Base-by-base conservation (phyloP, 37 sponge, comb jelly and placozoan genomes). In the Aphrocallistes beatrix region DNA sequence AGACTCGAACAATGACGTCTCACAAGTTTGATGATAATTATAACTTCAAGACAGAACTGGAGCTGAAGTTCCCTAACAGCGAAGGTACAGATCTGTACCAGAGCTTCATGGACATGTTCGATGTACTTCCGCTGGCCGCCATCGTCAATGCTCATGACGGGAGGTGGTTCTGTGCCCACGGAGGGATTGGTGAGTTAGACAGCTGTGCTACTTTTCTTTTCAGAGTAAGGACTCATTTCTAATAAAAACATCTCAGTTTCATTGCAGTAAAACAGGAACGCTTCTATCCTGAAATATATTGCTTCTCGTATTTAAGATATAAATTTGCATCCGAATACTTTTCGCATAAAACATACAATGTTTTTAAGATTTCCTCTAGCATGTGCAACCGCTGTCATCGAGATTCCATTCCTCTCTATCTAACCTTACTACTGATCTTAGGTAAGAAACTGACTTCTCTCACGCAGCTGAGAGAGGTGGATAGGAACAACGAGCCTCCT, bases 141-240 rank as follows among this genome's bases (percentile, higher is more conserved):
- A 23, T 85, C 13, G 84, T 87, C 0, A 51, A 82, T 49, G 83
- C 36, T 42, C 23, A 37, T 0, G 48, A 89, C 45, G 89, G 88
- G 1, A 84, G 82, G 75, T 91, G 89, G 92, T 84, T 89, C 83
- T 88, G 87, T 60, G 87, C 85, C 42, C 89, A 89, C 50, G 89
- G 92, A 0, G 89, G 92, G 1, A 75, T 88, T 32, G 92, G 92
- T 85, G 51, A 89, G 87, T 39, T 8, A 23, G 36, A 38, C n/a
- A n/a, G n/a, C n/a, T n/a, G n/a, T n/a, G n/a, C n/a, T n/a, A n/a
- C n/a, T n/a, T n/a, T n/a, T n/a, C n/a, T n/a, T n/a, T n/a, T n/a
- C n/a, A n/a, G n/a, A n/a, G n/a, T n/a, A n/a, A n/a, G n/a, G n/a
- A n/a, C n/a, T n/a, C n/a, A n/a, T n/a, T n/a, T n/a, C n/a, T n/a